Conservation (phyloP, 2,797 vertebrate species). For the Poeciliopsis turneri region DNA sequence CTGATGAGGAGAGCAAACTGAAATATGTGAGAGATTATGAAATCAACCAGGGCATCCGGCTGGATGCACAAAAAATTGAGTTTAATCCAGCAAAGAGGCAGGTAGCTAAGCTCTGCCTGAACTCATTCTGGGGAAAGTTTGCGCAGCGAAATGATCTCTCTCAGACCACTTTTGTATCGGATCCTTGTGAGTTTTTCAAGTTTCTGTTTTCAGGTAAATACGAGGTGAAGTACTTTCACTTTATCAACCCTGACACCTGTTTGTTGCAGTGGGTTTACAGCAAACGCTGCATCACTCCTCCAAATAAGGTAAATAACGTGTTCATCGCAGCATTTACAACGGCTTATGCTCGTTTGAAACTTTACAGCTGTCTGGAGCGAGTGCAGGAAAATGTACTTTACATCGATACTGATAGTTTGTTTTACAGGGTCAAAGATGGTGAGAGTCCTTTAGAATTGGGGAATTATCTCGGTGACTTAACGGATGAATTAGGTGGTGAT, state of each 20-base stretch:
- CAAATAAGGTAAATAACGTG: not conserved
- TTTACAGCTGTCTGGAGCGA: not conserved
- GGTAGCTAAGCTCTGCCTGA: not conserved
- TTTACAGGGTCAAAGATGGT: no score
- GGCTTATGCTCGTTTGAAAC: not conserved
- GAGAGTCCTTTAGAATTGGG: no score
- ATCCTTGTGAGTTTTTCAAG: not conserved
- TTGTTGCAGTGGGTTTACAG: not conserved
- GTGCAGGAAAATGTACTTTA: not conserved
- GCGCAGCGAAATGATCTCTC: not conserved
- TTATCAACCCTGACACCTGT: not conserved
- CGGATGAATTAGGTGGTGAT: no score
- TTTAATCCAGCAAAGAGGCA: not conserved
- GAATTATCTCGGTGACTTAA: no score
- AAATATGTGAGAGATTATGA: not conserved
- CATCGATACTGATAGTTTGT: not conserved
- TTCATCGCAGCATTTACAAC: not conserved
- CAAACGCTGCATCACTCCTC: fast-evolving
- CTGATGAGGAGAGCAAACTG: no score
- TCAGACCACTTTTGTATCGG: not conserved
- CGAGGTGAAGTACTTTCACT: not conserved
- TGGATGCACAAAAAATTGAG: not conserved
- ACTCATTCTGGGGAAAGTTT: not conserved
- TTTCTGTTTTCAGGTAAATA: not conserved
- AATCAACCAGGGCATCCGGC: fast-evolving